Percentiles rank a stretch among this genome's conserved stretches.
phyloP scores from a whole-genome alignment of 2,113 vertebrate genomes.

The Leucoraja erinaceus region DNA sequence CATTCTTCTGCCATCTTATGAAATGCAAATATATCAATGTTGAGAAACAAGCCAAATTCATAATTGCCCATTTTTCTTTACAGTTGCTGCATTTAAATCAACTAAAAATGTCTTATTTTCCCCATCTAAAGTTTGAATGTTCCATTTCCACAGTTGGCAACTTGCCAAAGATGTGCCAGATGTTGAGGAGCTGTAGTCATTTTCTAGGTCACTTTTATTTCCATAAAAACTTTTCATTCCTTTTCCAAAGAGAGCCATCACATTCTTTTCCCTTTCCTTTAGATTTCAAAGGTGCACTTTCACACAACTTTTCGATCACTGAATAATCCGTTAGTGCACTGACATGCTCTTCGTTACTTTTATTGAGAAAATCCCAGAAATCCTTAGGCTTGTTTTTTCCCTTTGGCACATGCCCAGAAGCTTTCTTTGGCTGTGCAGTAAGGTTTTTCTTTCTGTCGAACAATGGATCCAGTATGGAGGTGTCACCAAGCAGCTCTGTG shows the following conservation, averaged over 20 bases:
- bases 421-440: constrained; percentile 42
- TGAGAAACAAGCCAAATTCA: constrained; percentile 19
- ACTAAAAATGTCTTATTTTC: neutral
- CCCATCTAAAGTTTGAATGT: neutral
- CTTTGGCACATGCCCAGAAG: constrained; percentile 48
- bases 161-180: constrained; percentile 26
- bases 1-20: neutral
- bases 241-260: constrained; percentile 73
- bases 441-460: constrained; percentile 60
- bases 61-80: neutral
- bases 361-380: constrained; percentile 90
- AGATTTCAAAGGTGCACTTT: constrained; percentile 47
- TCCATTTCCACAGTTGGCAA: neutral
- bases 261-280: constrained; percentile 46
- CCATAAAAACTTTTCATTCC: constrained; percentile 89
- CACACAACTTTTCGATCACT: constrained; percentile 74
- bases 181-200: constrained; percentile 43
- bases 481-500: constrained; percentile 79
- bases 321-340: constrained; percentile 74
- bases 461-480: constrained; percentile 77
- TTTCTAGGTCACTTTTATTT: constrained; percentile 53
- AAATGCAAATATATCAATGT: neutral
- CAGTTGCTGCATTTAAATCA: neutral
- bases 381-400: constrained; percentile 67
- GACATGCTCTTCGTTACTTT: constrained; percentile 76